phyloP scores from a whole-genome alignment of 2,113 vertebrate genomes.

The Vimba vimba region DNA sequence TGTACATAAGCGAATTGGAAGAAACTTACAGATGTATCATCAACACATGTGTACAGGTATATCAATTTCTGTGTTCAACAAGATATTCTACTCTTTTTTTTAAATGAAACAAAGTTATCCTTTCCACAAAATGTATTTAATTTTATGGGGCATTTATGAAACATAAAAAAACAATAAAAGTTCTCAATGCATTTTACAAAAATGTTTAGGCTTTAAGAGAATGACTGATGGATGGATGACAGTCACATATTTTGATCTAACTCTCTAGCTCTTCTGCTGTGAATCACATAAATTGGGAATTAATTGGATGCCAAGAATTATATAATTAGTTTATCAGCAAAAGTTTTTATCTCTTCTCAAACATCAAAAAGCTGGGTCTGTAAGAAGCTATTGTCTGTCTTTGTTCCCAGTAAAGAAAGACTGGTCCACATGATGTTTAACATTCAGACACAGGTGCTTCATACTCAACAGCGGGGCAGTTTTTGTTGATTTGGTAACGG shows the following conservation, averaged over 20 bases:
- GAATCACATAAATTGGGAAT: background rate
- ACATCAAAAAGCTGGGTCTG: background rate
- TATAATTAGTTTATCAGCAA: background rate
- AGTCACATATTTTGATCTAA: background rate
- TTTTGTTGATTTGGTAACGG: conserved; percentile 42
- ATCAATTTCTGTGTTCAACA: background rate
- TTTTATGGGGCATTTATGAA: background rate
- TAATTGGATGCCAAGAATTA: background rate
- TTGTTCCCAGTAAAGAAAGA: too few species aligned
- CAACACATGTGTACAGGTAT: background rate
- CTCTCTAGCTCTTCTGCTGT: background rate
- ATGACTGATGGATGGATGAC: background rate
- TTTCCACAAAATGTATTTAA: conserved; percentile 20
- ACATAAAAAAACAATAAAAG: conserved; percentile 10
- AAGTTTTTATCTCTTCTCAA: background rate
- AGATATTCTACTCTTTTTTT: background rate
- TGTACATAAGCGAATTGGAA: background rate
- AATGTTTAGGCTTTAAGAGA: background rate
- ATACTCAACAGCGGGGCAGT: background rate
- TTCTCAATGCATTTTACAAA: background rate
- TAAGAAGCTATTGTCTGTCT: background rate
- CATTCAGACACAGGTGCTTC: background rate
- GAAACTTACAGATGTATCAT: background rate
- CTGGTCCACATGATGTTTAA: too few species aligned
- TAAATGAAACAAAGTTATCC: conserved; percentile 22